A percentile compares a stretch with the other conserved stretches of the same genome.
Conservation (phyloP, 2,797 vertebrate genomes). For the Potorous gilbertii region DNA sequence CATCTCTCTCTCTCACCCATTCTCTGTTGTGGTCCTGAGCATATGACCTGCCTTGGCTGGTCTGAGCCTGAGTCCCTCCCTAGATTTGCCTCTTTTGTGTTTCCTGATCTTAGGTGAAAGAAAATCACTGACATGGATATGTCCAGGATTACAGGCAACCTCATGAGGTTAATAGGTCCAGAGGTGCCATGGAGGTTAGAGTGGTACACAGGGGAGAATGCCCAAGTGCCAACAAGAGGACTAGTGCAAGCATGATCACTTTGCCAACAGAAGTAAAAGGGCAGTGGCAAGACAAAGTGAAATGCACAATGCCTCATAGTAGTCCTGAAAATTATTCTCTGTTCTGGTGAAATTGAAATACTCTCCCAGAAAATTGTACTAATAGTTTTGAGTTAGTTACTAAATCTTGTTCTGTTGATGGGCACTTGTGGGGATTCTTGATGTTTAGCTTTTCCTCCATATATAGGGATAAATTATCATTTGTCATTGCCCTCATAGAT, state of each 20-base stretch:
- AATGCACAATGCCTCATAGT: background rate
- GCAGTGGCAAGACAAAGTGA: background rate
- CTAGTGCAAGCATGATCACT: background rate
- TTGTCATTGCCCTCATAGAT: background rate
- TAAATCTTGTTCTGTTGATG: background rate
- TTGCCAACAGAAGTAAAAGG: background rate
- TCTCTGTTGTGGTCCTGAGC: background rate
- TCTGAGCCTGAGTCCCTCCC: background rate
- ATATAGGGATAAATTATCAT: background rate
- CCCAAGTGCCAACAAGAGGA: background rate
- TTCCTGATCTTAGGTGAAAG: background rate
- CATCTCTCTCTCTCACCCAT: background rate
- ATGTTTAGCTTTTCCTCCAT: background rate
- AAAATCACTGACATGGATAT: too few relatives aligned
- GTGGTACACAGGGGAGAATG: background rate
- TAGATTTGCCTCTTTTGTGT: background rate
- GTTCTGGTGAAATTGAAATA: background rate
- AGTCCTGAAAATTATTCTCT: background rate
- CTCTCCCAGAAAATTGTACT: background rate
- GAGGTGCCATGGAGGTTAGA: background rate
- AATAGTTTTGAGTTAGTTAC: background rate
- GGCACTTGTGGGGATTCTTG: background rate
- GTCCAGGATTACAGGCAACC: background rate
- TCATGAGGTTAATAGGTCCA: background rate
- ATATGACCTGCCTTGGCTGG: background rate